Evolutionary conservation across 2,888 invertebrate genomes (phyloP).

Genomic region (Eupithecia centaureata): DNA sequence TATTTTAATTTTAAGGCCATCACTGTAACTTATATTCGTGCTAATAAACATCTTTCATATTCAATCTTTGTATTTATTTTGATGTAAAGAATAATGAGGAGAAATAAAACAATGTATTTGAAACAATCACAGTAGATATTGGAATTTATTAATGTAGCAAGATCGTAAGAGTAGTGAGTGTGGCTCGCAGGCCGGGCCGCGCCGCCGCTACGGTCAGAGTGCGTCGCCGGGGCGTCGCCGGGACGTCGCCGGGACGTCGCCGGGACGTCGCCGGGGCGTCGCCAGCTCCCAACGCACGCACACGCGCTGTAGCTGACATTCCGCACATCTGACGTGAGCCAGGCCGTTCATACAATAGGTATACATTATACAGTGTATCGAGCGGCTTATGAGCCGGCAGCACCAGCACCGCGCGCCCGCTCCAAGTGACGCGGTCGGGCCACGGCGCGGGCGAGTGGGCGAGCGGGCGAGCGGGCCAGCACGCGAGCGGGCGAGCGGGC

Average conservation of each 20-base stretch:
- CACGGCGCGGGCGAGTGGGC: no score
- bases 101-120: slow-evolving; percentile 56
- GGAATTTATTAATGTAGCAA: slow-evolving; percentile 57
- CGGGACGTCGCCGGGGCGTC: background rate
- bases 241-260: background rate
- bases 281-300: background rate
- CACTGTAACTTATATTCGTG: no score
- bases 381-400: no score
- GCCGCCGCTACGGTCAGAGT: background rate
- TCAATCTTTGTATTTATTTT: background rate
- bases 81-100: background rate
- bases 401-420: no score
- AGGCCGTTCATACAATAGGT: slow-evolving; percentile 9
- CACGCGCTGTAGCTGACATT: background rate
- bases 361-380: no score
- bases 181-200: slow-evolving; percentile 19
- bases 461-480: no score
- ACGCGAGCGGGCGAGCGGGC: no score
- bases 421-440: no score
- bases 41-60: no score
- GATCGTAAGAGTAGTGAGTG: slow-evolving; percentile 33
- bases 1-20: no score
- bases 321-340: background rate
- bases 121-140: slow-evolving; percentile 67
- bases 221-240: background rate